Base-by-base conservation (phyloP, 2,797 vertebrate genomes). In the Melanogrammus aeglefinus region DNA sequence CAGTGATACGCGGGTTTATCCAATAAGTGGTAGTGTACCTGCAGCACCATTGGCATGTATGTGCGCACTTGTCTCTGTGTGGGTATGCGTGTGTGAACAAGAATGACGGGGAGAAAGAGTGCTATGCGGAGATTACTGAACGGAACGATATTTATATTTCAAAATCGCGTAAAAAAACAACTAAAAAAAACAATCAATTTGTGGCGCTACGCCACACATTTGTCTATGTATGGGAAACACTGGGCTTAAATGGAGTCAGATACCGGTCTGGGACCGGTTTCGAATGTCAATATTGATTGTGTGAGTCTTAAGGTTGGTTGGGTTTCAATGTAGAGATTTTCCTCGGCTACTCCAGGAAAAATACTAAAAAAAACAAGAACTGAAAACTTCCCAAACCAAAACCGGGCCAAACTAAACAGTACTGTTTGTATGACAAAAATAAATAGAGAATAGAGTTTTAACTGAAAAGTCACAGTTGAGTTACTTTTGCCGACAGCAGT, bases 181-280 rank as follows among this genome's bases (percentile, higher is more conserved):
- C 31, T n/a, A n/a, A 33, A 33, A 33, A 33, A 33, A 4, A 33
- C 31, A 2, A 33, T 33, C 31, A 33, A 33, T 33, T 33, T 33
- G 31, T 33, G 31, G 31, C 31, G 31, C 31, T 33, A 3, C 31
- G 31, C 31, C 31, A 33, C 31, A 33, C 31, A 33, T 33, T 33
- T 4, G 31, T 33, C 31, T 33, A 33, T 33, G 31, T 33, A 4
- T 33, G 31, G 31, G 31, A 33, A 33, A 33, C 31, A 33, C 31
- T 33, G 29, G 78, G 66, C 85, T 88, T 81, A 88, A 85, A 85
- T 80, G 75, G 71, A 85, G 86, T 89, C 85, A 86, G 80, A 84
- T 79, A 82, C 84, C 82, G 88, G 76, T 81, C 75, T 51, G 79
- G 81, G 83, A 87, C 41, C 76, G 77, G 24, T 41, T 35, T 79